Evolutionary conservation across 1,140 invertebrate genomes (phyloP).

Genomic region (Brachystomella parvula): DNA sequence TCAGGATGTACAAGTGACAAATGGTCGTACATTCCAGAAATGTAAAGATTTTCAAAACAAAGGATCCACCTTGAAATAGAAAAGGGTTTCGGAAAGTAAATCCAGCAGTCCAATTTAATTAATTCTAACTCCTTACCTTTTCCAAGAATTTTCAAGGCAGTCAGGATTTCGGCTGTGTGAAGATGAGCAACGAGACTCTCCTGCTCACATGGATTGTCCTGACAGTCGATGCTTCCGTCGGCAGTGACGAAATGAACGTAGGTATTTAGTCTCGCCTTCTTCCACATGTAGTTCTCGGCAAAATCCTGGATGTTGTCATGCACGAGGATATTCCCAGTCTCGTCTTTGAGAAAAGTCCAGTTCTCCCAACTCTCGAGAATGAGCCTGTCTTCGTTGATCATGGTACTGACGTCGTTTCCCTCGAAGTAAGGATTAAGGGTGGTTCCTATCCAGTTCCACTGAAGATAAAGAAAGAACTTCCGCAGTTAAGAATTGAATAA

Average conservation of each 20-base stretch:
- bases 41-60: constrained; percentile 88
- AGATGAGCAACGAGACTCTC: constrained; percentile 66
- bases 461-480: constrained; percentile 32
- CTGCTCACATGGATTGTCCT: constrained; percentile 72
- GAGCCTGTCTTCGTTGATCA: constrained; percentile 79
- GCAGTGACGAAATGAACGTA: constrained; percentile 65
- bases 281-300: constrained; percentile 41
- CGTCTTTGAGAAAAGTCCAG: constrained; percentile 79
- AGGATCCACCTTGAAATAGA: constrained; percentile 54
- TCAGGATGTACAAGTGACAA: constrained; percentile 69
- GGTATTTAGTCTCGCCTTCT: neutral
- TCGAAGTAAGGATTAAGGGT: constrained; percentile 89
- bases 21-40: constrained; percentile 73
- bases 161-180: constrained; percentile 71
- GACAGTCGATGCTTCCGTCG: constrained; percentile 87
- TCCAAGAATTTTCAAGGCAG: constrained; percentile 62
- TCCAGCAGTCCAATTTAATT: neutral
- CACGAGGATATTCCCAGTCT: constrained; percentile 70
- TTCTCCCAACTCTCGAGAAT: constrained; percentile 64
- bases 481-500: constrained; percentile 40
- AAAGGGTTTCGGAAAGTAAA: neutral
- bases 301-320: constrained; percentile 58
- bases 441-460: constrained; percentile 76
- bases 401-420: constrained; percentile 59
- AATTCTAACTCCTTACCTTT: neutral